These are phyloP conservation scores for Melanotaenia nigrans DNA, from an alignment of 2,797 vertebrate species.

Conservation along the genomic window DNA sequence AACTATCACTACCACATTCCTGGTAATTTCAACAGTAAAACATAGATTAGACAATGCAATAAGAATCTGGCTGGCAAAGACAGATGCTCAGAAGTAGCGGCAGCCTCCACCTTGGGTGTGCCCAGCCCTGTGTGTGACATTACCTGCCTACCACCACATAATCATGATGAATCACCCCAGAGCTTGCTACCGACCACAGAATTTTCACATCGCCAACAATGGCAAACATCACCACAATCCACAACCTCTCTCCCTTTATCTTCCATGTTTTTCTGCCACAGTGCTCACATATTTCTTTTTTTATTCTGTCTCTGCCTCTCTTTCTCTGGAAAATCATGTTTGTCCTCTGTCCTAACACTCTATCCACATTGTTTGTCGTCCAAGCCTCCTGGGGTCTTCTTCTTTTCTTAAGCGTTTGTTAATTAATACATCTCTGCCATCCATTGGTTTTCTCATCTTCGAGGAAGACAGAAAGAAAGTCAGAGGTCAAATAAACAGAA, in stretches of 20 bases:
- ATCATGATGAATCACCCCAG: constrained; percentile 82
- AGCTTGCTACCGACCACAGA: constrained; percentile 51
- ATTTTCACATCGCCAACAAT: constrained; percentile 71
- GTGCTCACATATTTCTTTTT: constrained; percentile 31
- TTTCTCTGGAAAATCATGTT: constrained; percentile 15
- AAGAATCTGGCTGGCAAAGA: constrained; percentile 48
- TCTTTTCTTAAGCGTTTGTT: constrained; percentile 30
- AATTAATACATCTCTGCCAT: constrained; percentile 35
- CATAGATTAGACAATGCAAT: background rate
- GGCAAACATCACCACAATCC: constrained; percentile 56
- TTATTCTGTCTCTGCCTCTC: constrained; percentile 26
- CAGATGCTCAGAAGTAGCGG: constrained; percentile 60
- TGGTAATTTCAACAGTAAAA: constrained; percentile 21
- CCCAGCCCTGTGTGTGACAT: constrained; percentile 76
- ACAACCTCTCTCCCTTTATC: constrained; percentile 48
- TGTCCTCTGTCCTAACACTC: constrained; percentile 44
- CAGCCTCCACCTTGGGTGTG: constrained; percentile 50
- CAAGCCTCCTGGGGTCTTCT: constrained; percentile 25
- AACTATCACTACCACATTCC: background rate
- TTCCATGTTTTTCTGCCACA: constrained; percentile 37
- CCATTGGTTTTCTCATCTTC: constrained; percentile 48
- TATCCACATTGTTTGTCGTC: constrained; percentile 14
- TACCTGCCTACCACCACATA: constrained; percentile 80
- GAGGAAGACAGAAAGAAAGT: constrained; percentile 35
- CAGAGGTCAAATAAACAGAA: constrained; percentile 37